These are phyloP conservation scores for Tortricodes alternella DNA, from an alignment of 2,888 invertebrate genomes.

Conservation along the genomic window DNA sequence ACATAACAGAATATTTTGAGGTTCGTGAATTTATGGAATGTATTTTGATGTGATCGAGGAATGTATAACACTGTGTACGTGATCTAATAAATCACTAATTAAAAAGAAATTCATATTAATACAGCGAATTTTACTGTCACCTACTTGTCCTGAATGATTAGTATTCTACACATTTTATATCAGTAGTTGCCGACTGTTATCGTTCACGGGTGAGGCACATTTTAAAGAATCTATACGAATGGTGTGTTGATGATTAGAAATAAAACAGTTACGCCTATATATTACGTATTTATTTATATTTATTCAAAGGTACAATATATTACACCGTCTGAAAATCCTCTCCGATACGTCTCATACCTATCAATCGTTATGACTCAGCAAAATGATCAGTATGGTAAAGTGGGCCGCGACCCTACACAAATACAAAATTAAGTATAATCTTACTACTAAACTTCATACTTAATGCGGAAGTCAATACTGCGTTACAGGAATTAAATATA, in stretches of 20 bases:
- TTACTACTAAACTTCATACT: slow-evolving; percentile 69
- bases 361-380: slow-evolving; percentile 76
- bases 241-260: slow-evolving; percentile 38
- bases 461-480: slow-evolving; percentile 79
- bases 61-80: slow-evolving; percentile 73
- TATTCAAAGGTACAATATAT: slow-evolving; percentile 82
- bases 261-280: slow-evolving; percentile 67
- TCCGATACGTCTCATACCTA: slow-evolving; percentile 70
- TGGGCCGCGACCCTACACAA: slow-evolving; percentile 69
- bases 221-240: neutral
- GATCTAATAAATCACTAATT: slow-evolving; percentile 72
- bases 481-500: slow-evolving; percentile 71
- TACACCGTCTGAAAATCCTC: slow-evolving; percentile 76
- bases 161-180: neutral
- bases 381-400: slow-evolving; percentile 73
- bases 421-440: slow-evolving; percentile 78
- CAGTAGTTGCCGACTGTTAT: neutral
- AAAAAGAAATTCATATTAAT: slow-evolving; percentile 63
- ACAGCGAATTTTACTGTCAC: slow-evolving; percentile 36
- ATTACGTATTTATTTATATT: slow-evolving; percentile 82
- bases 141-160: neutral
- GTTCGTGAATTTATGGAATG: slow-evolving; percentile 75
- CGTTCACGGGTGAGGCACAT: neutral
- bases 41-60: slow-evolving; percentile 73
- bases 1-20: slow-evolving; percentile 76